phyloP scores from a whole-genome alignment of 53 echinoderm and acorn worm species.

The Zoroaster sp. region DNA sequence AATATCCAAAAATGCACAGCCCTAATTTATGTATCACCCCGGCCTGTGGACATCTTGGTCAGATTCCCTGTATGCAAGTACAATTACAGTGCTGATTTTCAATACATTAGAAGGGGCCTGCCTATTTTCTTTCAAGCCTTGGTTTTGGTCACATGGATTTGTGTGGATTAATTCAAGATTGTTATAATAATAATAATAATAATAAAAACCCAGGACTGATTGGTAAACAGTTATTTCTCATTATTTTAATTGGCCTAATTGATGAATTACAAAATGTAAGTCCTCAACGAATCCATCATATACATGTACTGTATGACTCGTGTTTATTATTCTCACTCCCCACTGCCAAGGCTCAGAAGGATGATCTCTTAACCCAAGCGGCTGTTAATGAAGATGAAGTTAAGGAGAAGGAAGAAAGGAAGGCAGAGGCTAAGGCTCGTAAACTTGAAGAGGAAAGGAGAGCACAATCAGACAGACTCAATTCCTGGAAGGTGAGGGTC shows the following conservation, averaged over 20 bases:
- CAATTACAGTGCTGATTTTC: no score
- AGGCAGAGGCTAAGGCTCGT: conserved; percentile 49
- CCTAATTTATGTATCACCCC: neutral
- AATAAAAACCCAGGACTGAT: no score
- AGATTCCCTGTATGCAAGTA: neutral
- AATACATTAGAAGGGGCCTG: no score
- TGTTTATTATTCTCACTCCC: neutral
- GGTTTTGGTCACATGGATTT: no score
- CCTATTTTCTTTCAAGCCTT: no score
- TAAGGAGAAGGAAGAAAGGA: conserved; percentile 68
- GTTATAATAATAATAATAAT: no score
- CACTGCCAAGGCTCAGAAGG: conserved; percentile 69
- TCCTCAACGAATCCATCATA: neutral
- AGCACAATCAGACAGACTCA: conserved; percentile 67
- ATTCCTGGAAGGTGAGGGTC: conserved; percentile 88
- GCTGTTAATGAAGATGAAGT: conserved; percentile 69
- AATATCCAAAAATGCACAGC: no score
- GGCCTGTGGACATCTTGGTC: neutral
- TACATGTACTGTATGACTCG: neutral
- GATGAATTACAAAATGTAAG: no score
- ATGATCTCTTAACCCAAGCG: conserved; percentile 72
- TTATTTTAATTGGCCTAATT: no score
- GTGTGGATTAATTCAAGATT: no score
- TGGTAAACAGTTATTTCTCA: no score
- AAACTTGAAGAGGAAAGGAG: conserved; percentile 82